Percentiles rank a stretch among this genome's conserved stretches.
Conservation (phyloP, 2,797 vertebrate genomes). For the Nasua narica region DNA sequence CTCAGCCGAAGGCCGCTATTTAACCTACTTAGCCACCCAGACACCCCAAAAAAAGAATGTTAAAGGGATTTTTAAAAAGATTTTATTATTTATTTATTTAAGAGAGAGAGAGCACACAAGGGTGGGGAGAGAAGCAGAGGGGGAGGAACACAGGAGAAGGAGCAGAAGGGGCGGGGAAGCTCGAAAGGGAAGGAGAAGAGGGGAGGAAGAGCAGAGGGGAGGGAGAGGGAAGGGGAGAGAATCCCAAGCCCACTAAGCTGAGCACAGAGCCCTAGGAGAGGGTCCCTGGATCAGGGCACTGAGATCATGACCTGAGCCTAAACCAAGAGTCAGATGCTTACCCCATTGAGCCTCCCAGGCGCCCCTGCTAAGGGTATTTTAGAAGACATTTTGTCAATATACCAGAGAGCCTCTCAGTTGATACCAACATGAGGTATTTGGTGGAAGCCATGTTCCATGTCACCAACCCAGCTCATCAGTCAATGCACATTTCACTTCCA, state of each 20-base stretch:
- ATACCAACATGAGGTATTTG: background rate
- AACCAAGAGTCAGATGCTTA: background rate
- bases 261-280: background rate
- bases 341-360: background rate
- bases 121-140: background rate
- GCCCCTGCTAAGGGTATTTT: background rate
- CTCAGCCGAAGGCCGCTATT: too few species aligned
- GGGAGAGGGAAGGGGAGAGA: background rate
- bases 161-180: background rate
- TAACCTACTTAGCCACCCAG: too few species aligned
- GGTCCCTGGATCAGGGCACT: background rate
- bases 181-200: background rate
- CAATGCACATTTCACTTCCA: background rate
- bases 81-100: background rate
- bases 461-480: background rate
- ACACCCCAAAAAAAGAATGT: background rate
- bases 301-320: background rate
- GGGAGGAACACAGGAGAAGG: background rate
- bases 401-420: background rate
- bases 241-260: background rate
- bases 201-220: background rate
- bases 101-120: background rate
- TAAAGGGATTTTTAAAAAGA: background rate
- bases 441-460: background rate
- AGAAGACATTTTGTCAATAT: background rate